These are phyloP conservation scores for Kradibia gibbosae DNA, from an alignment of 1,140 invertebrate genomes.

Conservation along the genomic window DNA sequence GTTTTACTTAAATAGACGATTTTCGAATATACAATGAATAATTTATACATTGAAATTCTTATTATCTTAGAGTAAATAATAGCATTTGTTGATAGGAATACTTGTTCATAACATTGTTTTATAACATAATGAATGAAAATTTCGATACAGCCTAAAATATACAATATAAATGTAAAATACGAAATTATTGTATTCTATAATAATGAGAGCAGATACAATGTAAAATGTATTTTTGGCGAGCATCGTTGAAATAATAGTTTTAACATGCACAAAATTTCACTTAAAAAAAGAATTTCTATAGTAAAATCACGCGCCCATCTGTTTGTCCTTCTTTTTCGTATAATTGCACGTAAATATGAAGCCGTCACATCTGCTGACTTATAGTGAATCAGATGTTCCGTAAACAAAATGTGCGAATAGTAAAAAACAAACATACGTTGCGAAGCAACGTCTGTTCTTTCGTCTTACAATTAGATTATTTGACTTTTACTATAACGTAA, in stretches of 20 bases:
- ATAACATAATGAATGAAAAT: neutral
- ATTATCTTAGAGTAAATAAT: neutral
- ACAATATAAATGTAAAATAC: neutral
- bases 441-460: too few species aligned
- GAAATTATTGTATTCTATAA: too few species aligned
- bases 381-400: slow-evolving; percentile 40
- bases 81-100: neutral
- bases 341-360: slow-evolving; percentile 31
- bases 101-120: neutral
- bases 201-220: too few species aligned
- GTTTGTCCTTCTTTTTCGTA: slow-evolving; percentile 22
- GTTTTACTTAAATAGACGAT: neutral
- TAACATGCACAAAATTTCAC: neutral
- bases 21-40: neutral
- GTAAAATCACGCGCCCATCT: slow-evolving; percentile 11
- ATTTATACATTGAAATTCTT: neutral
- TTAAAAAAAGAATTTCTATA: neutral
- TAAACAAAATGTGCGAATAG: slow-evolving; percentile 26
- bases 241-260: too few species aligned
- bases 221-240: too few species aligned
- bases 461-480: too few species aligned
- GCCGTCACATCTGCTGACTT: slow-evolving; percentile 41
- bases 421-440: neutral
- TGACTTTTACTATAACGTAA: too few species aligned
- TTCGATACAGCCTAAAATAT: neutral